Evolutionary conservation across 2,113 vertebrate genomes (phyloP), one percentile per base, ranked within the genome.

Genomic region (Strigops habroptila): DNA sequence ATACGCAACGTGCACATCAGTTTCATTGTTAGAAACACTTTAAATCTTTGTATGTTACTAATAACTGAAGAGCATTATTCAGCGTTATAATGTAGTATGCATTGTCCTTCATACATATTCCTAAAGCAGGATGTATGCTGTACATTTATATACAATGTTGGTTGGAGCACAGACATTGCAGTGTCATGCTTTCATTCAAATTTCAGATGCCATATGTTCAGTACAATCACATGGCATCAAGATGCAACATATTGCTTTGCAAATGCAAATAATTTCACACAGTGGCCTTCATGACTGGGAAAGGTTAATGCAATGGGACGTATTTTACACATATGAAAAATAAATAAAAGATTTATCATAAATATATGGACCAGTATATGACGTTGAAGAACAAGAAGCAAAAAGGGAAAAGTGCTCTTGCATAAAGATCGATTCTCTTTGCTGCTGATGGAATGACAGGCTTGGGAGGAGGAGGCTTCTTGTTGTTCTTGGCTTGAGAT

Each of bases 351-450:
- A 69, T 91, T 88, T 88, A 98, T 99, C 98, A 99, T 99, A 99
- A 99, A 98, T 99, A 99, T 97, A 99, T 97, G 91, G 99, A 99
- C 99, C 99, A 99, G 93, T 99, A 99, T 97, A 99, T 99, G 92
- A 99, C 99, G 5, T 99, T 99, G 96, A 99, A 99, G 98, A 99
- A 99, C 97, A 99, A 98, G 97, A 99, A 99, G 96, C 98, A 97
- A 97, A 99, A 99, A n/a, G 99, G 99, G 96, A 99, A 99, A 49
- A 99, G 96, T 9, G 99, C 99, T 89, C 99, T 98, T 31, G 99
- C 97, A 70, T 99, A 99, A 84, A 99, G 99, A 97, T 99, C 99
- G 0, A 99, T 95, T 80, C 99, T 98, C 92, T 99, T 99, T 95
- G 99, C 99, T 35, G 99, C 99, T 8, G 99, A 99, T 12, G 99